Evolutionary conservation across 2,113 vertebrate genomes (phyloP).

Genomic region (Dasyurus viverrinus): DNA sequence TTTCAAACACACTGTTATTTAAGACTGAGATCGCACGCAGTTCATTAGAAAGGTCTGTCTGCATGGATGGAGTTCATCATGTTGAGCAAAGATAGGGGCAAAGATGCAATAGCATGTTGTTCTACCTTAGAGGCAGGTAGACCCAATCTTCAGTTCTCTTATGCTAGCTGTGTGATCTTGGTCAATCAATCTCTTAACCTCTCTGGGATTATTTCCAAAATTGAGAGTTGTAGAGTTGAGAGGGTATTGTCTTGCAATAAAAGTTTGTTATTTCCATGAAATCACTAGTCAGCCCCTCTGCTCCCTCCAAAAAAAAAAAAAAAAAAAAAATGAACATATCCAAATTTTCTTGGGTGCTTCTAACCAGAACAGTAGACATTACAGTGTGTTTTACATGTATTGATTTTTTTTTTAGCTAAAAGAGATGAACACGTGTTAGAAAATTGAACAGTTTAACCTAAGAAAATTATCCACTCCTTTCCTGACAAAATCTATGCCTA

Average conservation of each 20-base stretch:
- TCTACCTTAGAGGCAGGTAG: not conserved
- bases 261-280: not conserved
- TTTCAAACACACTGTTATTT: not conserved
- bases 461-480: not conserved
- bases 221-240: not conserved
- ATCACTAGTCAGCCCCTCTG: not conserved
- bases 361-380: not conserved
- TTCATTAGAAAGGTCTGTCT: not conserved
- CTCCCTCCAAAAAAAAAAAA: not conserved
- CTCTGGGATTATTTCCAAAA: not conserved
- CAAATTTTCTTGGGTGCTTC: not conserved
- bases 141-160: not conserved
- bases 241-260: not conserved
- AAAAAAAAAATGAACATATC: not conserved
- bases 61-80: not conserved
- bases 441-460: not conserved
- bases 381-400: not conserved
- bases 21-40: not conserved
- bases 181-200: not conserved
- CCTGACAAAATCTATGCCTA: not conserved
- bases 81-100: not conserved
- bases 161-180: not conserved
- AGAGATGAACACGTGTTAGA: not conserved
- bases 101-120: not conserved
- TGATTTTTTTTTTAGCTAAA: not conserved